phyloP scores from a whole-genome alignment of 2,113 vertebrate genomes.

The Gobio gobio region DNA sequence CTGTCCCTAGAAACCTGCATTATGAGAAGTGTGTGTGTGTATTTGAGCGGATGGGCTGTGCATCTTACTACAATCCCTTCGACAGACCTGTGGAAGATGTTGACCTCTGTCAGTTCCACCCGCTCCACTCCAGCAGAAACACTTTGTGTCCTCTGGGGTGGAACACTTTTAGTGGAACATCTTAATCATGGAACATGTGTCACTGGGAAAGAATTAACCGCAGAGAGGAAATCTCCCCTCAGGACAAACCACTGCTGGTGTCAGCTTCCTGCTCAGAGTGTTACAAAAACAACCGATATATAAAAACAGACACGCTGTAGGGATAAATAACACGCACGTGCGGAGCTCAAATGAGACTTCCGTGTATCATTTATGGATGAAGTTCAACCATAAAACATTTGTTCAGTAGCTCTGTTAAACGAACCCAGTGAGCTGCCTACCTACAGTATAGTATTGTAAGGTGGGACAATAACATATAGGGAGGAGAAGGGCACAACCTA shows the following conservation, averaged over 20 bases:
- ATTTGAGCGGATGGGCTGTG: background rate
- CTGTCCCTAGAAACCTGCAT: background rate
- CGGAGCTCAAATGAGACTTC: conserved; percentile 58
- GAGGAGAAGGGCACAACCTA: too few relatives aligned
- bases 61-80: background rate
- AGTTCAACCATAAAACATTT: conserved; percentile 64
- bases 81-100: conserved; percentile 19
- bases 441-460: background rate
- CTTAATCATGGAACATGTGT: conserved; percentile 53
- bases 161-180: conserved; percentile 46
- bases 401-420: conserved; percentile 33
- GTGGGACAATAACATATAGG: background rate
- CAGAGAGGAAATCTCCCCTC: conserved; percentile 56
- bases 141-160: conserved; percentile 34
- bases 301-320: conserved; percentile 54
- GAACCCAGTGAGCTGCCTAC: background rate
- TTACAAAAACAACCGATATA: conserved; percentile 59
- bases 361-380: conserved; percentile 66
- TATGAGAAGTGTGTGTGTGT: background rate
- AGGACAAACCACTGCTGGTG: conserved; percentile 59
- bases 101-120: conserved; percentile 14
- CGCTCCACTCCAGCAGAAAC: conserved; percentile 30
- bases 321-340: conserved; percentile 67
- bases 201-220: conserved; percentile 63
- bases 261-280: conserved; percentile 49